Evolutionary conservation across 2,113 vertebrate species (phyloP).

Genomic region (Solenodon paradoxus): DNA sequence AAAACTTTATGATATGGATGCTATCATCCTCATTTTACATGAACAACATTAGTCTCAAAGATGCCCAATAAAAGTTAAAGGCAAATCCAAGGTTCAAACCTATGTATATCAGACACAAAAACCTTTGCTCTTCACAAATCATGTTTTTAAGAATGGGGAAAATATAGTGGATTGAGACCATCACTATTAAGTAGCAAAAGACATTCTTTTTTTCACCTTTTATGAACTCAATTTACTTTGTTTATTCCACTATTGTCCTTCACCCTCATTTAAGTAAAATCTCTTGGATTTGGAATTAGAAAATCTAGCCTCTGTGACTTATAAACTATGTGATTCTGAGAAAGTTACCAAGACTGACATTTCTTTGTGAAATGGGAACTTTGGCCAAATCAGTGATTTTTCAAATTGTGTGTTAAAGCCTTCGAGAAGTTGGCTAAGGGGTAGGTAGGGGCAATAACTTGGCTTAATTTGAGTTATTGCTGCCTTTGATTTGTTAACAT

Average conservation of each 20-base stretch:
- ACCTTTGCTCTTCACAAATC: neutral
- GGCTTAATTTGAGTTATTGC: neutral
- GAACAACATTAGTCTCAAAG: neutral
- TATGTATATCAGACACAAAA: neutral
- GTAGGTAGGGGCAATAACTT: neutral
- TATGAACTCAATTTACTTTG: neutral
- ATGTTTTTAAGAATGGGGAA: neutral
- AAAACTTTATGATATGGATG: neutral
- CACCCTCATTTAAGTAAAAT: neutral
- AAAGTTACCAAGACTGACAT: neutral
- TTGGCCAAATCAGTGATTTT: neutral
- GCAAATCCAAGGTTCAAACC: neutral
- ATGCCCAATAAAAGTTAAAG: neutral
- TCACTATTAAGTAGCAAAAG: neutral
- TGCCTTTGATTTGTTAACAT: neutral
- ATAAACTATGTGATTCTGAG: neutral
- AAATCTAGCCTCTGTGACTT: neutral
- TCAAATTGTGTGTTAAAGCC: neutral
- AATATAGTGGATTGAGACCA: neutral
- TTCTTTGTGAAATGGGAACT: neutral
- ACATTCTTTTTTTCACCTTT: neutral
- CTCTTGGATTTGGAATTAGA: neutral
- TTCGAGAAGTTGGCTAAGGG: neutral
- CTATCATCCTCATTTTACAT: neutral
- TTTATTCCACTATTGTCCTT: neutral